Conservation (phyloP, 2,888 invertebrate genomes). For the Pilophorus perplexus region DNA sequence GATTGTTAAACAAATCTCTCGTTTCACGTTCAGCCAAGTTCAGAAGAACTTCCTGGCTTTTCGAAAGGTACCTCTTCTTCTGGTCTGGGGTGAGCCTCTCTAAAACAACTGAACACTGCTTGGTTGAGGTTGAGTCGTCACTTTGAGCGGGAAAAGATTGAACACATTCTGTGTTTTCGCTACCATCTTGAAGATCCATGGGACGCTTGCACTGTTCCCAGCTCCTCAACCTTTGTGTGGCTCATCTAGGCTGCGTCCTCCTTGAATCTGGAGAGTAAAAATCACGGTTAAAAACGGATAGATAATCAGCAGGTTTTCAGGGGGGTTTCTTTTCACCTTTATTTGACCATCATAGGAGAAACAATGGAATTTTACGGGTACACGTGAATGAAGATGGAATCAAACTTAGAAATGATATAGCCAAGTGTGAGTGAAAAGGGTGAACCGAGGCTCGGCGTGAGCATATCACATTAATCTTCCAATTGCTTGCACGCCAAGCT, state of each 20-base stretch:
- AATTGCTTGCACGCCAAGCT: constrained; percentile 9
- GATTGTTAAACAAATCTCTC: too few relatives aligned
- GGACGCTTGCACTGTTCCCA: neutral
- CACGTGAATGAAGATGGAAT: too few relatives aligned
- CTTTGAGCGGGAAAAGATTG: neutral
- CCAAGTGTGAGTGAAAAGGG: too few relatives aligned
- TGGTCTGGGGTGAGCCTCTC: neutral
- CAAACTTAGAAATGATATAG: too few relatives aligned
- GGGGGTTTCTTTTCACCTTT: too few relatives aligned
- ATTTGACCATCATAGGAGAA: too few relatives aligned
- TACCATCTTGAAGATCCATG: constrained; percentile 7
- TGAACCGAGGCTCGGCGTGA: constrained; percentile 10
- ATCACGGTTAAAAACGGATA: neutral
- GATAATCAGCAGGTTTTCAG: too few relatives aligned
- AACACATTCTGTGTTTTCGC: neutral
- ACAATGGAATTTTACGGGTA: too few relatives aligned
- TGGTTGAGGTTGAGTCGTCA: neutral
- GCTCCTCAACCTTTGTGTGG: neutral
- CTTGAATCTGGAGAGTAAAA: constrained; percentile 8
- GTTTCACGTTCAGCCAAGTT: too few relatives aligned
- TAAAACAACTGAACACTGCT: neutral
- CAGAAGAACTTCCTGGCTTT: too few relatives aligned
- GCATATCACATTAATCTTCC: constrained; percentile 19
- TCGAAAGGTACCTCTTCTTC: too few relatives aligned
- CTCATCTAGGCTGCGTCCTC: constrained; percentile 1